Percentiles rank a stretch among this genome's conserved stretches.
Evolutionary conservation across 2,113 vertebrate species (phyloP).

Genomic region (Etheostoma cragini): DNA sequence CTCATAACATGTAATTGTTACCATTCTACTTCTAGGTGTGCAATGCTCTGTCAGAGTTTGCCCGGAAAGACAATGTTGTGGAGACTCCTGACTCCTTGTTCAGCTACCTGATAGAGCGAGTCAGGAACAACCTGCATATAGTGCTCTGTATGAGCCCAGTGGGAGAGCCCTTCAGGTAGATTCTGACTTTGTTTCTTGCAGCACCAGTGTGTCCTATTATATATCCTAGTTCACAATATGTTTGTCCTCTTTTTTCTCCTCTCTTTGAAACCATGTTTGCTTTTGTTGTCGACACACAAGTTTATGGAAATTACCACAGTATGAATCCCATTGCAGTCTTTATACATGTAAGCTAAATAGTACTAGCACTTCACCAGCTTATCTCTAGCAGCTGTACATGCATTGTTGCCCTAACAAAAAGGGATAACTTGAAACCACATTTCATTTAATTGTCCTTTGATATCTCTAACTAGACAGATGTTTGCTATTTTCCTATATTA

Average conservation of each 20-base stretch:
- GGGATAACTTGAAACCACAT: background rate
- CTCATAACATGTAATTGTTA: background rate
- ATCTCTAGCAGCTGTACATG: background rate
- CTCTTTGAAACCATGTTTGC: background rate
- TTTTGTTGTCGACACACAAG: background rate
- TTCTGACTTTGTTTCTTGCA: background rate
- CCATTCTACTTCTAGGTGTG: conserved; percentile 80
- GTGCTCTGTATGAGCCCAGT: conserved; percentile 92
- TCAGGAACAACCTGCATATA: conserved; percentile 90
- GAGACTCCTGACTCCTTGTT: conserved; percentile 89
- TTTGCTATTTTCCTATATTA: background rate
- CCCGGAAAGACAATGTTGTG: conserved; percentile 82
- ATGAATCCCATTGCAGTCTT: background rate
- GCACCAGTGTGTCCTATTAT: background rate
- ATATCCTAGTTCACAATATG: background rate
- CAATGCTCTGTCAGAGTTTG: conserved; percentile 82
- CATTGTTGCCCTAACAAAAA: conserved; percentile 19
- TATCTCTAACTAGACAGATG: background rate
- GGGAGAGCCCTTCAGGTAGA: conserved; percentile 90
- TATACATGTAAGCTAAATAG: background rate
- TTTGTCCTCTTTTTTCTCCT: background rate
- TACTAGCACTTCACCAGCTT: background rate
- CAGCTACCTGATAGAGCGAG: conserved; percentile 88
- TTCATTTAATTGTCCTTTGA: background rate
- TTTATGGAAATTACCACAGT: background rate